These are phyloP conservation scores for Oscheius sp. DNA, from an alignment of 1,140 invertebrate genomes.

Conservation along the genomic window DNA sequence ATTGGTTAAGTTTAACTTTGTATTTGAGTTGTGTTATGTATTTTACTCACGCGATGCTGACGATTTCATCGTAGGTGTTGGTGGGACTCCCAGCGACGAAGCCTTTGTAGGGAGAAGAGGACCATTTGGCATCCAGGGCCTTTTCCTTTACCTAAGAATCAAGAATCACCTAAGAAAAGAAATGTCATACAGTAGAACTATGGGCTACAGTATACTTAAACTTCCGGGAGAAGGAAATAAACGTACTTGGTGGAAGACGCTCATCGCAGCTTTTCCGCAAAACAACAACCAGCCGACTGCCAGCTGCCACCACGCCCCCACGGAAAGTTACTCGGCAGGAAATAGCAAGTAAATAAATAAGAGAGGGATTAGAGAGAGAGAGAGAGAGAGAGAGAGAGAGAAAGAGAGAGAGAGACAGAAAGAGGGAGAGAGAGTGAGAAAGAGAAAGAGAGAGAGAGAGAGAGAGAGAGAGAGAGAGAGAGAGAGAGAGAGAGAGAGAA, in stretches of 20 bases:
- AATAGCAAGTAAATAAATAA: no score
- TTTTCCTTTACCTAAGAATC: slow-evolving; percentile 17
- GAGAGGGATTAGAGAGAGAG: no score
- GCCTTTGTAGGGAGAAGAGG: slow-evolving; percentile 18
- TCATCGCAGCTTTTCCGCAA: neutral
- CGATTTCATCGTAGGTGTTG: slow-evolving; percentile 20
- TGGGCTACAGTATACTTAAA: neutral
- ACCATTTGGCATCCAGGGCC: slow-evolving; percentile 16
- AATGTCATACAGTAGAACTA: neutral
- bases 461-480: no score
- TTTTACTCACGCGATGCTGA: slow-evolving; percentile 20
- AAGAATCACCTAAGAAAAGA: neutral
- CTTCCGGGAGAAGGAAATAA: neutral
- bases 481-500: no score
- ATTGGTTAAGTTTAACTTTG: no score
- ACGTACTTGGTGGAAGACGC: slow-evolving; percentile 1
- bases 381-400: no score
- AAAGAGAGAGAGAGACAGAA: no score
- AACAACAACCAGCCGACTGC: neutral
- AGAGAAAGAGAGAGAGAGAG: no score
- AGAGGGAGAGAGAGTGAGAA: no score
- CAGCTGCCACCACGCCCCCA: no score
- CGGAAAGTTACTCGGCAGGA: no score
- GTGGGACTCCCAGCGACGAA: slow-evolving; percentile 25
- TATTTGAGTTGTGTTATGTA: no score